Conservation (phyloP, 35 echinoderm and acorn worm genomes). For the Lytechinus pictus region DNA sequence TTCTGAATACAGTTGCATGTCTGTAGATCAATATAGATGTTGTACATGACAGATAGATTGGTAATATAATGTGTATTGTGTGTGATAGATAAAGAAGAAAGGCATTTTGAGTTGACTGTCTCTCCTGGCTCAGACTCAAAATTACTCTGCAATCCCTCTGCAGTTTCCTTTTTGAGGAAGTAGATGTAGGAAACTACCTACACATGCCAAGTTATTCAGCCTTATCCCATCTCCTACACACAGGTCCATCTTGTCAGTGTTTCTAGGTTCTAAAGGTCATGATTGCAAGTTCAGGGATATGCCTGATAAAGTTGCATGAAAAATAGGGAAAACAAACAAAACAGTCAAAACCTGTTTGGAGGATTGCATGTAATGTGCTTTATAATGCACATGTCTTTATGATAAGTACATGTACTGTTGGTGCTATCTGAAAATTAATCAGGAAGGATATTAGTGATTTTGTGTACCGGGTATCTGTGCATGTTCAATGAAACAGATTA, state of each 20-base stretch:
- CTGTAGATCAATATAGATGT: not conserved
- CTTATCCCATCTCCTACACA: not conserved
- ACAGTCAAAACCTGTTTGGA: not conserved
- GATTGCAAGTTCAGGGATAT: not conserved
- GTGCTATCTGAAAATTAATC: no score
- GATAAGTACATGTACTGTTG: no score
- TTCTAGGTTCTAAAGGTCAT: not conserved
- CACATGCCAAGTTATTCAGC: slow-evolving; percentile 32
- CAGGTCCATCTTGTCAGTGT: not conserved
- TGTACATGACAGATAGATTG: not conserved
- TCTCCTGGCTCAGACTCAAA: not conserved
- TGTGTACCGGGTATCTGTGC: no score
- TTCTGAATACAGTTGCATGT: not conserved
- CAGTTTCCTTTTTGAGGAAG: slow-evolving; percentile 41
- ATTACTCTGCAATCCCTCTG: not conserved
- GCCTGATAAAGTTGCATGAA: not conserved
- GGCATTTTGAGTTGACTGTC: slow-evolving; percentile 1
- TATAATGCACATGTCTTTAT: no score
- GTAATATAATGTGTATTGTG: not conserved
- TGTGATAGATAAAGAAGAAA: not conserved
- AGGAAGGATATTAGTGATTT: no score
- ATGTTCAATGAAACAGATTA: no score
- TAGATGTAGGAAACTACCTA: slow-evolving; percentile 28
- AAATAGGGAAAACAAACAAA: not conserved
- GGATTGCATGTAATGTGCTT: no score